These are phyloP conservation scores for Lucilia sericata DNA, from an alignment of 1,140 invertebrate genomes.

Conservation along the genomic window DNA sequence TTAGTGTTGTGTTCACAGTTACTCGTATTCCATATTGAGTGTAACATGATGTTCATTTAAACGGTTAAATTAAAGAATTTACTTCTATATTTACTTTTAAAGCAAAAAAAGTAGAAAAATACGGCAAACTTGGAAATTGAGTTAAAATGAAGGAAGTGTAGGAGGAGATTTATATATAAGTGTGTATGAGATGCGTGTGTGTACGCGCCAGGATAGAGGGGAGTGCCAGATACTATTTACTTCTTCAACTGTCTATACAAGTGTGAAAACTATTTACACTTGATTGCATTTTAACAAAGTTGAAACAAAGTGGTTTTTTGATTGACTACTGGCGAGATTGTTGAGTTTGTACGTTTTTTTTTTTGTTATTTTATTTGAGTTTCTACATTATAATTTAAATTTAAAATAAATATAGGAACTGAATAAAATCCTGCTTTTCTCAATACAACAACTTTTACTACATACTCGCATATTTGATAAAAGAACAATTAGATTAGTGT, in stretches of 20 bases:
- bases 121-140: not conserved
- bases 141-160: not conserved
- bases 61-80: slow-evolving; percentile 27
- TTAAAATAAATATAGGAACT: not conserved
- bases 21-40: not conserved
- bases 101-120: not conserved
- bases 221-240: not conserved
- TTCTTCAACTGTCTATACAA: not conserved
- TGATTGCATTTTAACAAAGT: slow-evolving; percentile 7
- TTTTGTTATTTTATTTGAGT: not conserved
- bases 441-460: not conserved
- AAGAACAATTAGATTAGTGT: no score
- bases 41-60: slow-evolving; percentile 21
- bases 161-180: no score
- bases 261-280: slow-evolving; percentile 6
- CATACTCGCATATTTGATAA: no score
- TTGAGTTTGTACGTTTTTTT: not conserved
- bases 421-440: not conserved
- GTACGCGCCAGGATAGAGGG: no score
- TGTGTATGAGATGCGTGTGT: not conserved
- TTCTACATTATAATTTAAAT: not conserved
- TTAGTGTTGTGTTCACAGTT: no score
- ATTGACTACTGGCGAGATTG: not conserved
- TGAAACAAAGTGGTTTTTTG: not conserved
- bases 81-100: not conserved